Conservation (phyloP, 2,797 vertebrate genomes). For the Sebastes vulpes region DNA sequence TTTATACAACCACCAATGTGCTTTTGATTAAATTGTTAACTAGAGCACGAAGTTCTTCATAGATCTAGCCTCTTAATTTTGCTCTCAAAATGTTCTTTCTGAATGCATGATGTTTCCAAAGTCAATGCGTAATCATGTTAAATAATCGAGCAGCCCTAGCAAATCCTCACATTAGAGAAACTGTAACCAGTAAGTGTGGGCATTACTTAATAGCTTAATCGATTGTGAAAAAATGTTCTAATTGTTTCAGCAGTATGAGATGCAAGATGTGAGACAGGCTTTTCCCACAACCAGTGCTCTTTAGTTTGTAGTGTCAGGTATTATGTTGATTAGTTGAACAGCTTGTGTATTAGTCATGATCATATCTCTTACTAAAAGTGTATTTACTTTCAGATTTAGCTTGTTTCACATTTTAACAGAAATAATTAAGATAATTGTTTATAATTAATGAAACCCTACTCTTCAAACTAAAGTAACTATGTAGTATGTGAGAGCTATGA, state of each 20-base stretch:
- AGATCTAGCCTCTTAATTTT: no score
- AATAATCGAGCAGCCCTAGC: no score
- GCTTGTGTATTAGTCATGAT: not conserved
- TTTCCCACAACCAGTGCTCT: not conserved
- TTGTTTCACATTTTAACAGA: not conserved
- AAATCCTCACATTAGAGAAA: no score
- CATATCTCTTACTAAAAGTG: not conserved
- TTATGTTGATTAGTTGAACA: not conserved
- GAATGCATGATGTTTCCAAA: no score
- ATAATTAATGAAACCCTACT: not conserved
- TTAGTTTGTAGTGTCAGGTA: not conserved
- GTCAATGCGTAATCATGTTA: no score
- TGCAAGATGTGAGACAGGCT: not conserved
- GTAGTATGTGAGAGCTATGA: not conserved
- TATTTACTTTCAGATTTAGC: not conserved
- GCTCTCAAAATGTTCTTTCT: no score
- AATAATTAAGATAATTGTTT: not conserved
- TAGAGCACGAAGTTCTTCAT: no score
- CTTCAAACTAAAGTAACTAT: not conserved
- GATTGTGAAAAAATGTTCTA: not conserved
- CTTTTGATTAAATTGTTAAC: no score
- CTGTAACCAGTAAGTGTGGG: not conserved
- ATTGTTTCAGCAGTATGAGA: no score
- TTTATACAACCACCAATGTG: no score
- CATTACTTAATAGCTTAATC: not conserved